phyloP scores from a whole-genome alignment of 92 coral and sea anemone genomes.

The Zoanthus solanderi region DNA sequence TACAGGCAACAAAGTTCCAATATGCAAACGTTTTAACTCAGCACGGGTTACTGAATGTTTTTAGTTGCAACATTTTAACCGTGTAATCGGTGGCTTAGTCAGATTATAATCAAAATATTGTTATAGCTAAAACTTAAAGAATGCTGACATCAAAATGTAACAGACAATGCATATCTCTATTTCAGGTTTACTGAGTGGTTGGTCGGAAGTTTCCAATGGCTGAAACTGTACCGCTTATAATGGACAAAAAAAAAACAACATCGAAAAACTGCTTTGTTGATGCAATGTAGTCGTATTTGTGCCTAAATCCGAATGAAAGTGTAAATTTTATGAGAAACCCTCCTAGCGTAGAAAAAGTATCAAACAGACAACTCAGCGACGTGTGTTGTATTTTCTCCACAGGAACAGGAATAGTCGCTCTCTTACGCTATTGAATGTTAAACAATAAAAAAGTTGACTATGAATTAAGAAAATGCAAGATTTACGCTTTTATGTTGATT shows the following conservation, averaged over 20 bases:
- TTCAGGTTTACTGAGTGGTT: not conserved
- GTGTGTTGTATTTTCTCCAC: not conserved
- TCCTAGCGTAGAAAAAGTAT: not conserved
- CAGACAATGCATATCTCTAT: not conserved
- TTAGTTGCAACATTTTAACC: no score
- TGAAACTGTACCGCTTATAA: not conserved
- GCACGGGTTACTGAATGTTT: no score
- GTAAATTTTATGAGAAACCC: not conserved
- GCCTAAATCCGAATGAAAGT: not conserved
- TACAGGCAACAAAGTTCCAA: no score
- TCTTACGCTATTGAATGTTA: not conserved
- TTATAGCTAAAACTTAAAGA: no score
- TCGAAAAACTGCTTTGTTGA: not conserved
- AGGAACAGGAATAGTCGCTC: not conserved
- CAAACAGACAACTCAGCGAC: not conserved
- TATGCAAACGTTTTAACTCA: no score
- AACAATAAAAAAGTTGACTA: slow-evolving; percentile 1
- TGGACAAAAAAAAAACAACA: slow-evolving; percentile 6
- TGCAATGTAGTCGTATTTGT: not conserved
- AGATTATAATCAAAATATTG: no score
- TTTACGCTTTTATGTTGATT: no score
- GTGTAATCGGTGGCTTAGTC: no score
- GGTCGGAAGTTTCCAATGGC: not conserved
- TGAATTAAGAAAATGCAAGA: no score
- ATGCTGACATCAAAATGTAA: not conserved